These are phyloP conservation scores for Chitala chitala DNA, from an alignment of 2,113 vertebrate species.

Conservation along the genomic window DNA sequence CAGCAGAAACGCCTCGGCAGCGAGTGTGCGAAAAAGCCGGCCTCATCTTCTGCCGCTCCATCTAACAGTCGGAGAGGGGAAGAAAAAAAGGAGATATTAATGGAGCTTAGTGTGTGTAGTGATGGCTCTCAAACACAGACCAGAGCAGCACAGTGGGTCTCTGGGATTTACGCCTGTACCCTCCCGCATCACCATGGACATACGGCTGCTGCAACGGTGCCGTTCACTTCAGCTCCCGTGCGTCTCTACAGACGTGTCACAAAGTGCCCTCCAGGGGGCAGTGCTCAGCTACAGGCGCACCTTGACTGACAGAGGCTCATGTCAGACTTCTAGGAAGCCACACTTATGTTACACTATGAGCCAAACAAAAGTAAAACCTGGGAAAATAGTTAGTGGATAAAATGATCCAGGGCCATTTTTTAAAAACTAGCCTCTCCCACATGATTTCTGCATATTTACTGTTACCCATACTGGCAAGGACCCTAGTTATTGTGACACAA, in stretches of 20 bases:
- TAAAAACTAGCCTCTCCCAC: too few species aligned
- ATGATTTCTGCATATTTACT: too few species aligned
- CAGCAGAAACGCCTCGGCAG: background rate
- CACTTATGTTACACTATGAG: too few species aligned
- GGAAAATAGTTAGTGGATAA: too few species aligned
- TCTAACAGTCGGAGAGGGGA: background rate
- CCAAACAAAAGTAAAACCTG: too few species aligned
- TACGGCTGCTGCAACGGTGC: background rate
- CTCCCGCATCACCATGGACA: background rate
- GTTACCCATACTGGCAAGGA: too few species aligned
- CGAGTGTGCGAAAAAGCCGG: background rate
- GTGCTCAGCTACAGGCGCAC: background rate
- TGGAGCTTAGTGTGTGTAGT: background rate
- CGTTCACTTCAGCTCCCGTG: background rate
- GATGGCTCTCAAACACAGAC: background rate
- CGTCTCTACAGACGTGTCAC: background rate
- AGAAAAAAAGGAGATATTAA: conserved; percentile 1
- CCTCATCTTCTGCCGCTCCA: conserved; percentile 1
- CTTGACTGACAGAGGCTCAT: background rate
- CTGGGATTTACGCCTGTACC: conserved; percentile 9
- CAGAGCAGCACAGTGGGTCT: background rate
- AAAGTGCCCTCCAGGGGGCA: conserved; percentile 9
- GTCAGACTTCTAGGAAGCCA: too few species aligned
- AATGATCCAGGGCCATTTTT: too few species aligned
- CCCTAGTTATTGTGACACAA: too few species aligned